Evolutionary conservation across 1,140 invertebrate genomes (phyloP), one percentile per base, ranked within the genome.

Genomic region (Pseudomyrmex sp.): DNA sequence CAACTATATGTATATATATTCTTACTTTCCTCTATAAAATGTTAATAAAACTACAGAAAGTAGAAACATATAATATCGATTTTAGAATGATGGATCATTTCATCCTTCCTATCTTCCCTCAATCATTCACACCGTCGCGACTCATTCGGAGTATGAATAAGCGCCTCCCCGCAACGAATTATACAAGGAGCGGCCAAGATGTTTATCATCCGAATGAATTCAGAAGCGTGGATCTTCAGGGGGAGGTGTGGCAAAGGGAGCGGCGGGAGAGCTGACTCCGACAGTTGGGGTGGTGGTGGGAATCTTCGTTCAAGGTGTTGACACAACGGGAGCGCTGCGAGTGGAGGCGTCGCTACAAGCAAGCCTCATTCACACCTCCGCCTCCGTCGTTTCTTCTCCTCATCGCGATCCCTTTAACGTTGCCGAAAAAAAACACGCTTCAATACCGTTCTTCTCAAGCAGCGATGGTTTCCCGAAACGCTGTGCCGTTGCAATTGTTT

Each of bases 321-420:
- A 92, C 91, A 90, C 84, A 88, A 84, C 84, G 84, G 89, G 86
- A 90, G 77, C 77, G 85, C 66, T 83, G 82, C 80, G 88, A 87
- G 83, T 90, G 88, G 88, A 91, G 89, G 89, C 91, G 89, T 91
- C 82, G 48, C 88, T 88, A 87, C 90, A 90, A 80, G 84, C 86
- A 68, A 77, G 75, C 48, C 88, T 92, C 88, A 89, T 93, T 93
- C 91, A 89, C 92, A 92, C 92, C 92, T 93, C 91, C 91, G 91
- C 91, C 91, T 88, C 76, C 88, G 87, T 74, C 79, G 77, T 84
- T 84, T 82, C 82, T 79, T 84, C 86, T 72, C 54, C 26, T 74
- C 87, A 73, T 73, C 83, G 50, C n/a, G 77, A 72, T 80, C 75
- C 50, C 79, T 68, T 63, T 52, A 83, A 79, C 73, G 18, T 86